These are phyloP conservation scores for Sander lucioperca DNA, from an alignment of 2,113 vertebrate species.

Conservation along the genomic window DNA sequence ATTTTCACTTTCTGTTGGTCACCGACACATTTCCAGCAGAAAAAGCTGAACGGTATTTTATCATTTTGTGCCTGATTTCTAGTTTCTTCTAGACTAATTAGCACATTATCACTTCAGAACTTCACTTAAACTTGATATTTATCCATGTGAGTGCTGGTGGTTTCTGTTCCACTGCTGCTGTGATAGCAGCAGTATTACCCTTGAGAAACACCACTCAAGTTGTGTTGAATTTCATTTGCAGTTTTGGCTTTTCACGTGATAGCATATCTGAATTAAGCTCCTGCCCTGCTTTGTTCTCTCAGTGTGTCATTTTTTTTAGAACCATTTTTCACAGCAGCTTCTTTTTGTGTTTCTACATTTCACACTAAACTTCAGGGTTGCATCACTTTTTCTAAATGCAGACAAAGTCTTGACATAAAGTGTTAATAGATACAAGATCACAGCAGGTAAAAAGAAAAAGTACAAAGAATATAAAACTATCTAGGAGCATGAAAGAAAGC, in stretches of 20 bases:
- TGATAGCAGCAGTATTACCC: neutral
- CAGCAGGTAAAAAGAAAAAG: slow-evolving; percentile 5
- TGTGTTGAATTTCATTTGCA: neutral
- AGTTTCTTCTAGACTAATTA: neutral
- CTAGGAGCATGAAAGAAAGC: neutral
- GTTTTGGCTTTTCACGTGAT: neutral
- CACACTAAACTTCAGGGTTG: neutral
- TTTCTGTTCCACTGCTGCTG: neutral
- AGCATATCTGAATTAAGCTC: neutral
- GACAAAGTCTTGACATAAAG: neutral
- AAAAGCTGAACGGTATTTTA: slow-evolving; percentile 1
- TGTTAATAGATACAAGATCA: slow-evolving; percentile 14
- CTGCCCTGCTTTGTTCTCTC: neutral
- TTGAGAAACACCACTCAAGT: neutral
- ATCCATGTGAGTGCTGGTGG: neutral
- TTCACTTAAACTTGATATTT: neutral
- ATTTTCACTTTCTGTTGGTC: slow-evolving; percentile 1
- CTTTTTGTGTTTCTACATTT: neutral
- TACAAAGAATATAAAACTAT: neutral
- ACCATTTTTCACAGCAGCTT: neutral
- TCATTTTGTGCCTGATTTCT: neutral
- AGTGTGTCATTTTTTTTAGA: neutral
- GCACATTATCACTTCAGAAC: neutral
- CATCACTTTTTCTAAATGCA: slow-evolving; percentile 7
- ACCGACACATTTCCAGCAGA: neutral